Evolutionary conservation across 30 jellyfish, hydroid and myxozoan species (phyloP).

Genomic region (Hydractinia echinata): DNA sequence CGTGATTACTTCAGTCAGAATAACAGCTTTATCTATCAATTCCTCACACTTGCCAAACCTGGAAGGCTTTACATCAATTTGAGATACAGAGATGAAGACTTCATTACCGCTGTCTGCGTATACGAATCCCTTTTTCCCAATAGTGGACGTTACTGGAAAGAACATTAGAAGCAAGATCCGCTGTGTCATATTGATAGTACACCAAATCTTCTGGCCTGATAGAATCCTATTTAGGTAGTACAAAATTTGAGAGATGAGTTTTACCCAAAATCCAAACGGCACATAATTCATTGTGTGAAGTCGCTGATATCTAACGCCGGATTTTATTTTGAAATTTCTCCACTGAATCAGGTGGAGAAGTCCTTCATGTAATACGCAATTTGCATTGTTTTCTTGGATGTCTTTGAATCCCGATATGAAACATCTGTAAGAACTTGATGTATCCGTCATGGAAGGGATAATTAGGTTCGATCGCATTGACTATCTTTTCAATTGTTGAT

Average conservation of each 20-base stretch:
- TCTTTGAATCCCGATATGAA: conserved; percentile 7
- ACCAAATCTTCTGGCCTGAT: conserved; percentile 3
- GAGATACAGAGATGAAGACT: neutral
- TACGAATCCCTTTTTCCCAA: conserved; percentile 2
- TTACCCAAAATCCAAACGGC: conserved; percentile 13
- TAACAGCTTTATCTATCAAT: neutral
- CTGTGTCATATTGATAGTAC: neutral
- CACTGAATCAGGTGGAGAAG: neutral
- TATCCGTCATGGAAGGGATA: no score
- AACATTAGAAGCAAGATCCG: neutral
- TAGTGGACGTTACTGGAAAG: neutral
- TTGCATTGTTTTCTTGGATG: neutral
- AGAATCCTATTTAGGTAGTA: neutral
- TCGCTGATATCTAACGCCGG: neutral
- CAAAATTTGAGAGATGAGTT: neutral
- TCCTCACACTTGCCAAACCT: neutral
- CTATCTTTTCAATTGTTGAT: no score
- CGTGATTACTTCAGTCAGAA: neutral
- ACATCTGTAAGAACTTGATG: neutral
- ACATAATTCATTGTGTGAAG: neutral
- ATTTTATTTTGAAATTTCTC: neutral
- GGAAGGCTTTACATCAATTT: neutral
- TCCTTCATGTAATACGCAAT: neutral
- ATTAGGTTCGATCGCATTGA: no score
- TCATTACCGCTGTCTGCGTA: neutral